Conservation (phyloP, 2,797 vertebrate species). For the Eulemur coronatus region DNA sequence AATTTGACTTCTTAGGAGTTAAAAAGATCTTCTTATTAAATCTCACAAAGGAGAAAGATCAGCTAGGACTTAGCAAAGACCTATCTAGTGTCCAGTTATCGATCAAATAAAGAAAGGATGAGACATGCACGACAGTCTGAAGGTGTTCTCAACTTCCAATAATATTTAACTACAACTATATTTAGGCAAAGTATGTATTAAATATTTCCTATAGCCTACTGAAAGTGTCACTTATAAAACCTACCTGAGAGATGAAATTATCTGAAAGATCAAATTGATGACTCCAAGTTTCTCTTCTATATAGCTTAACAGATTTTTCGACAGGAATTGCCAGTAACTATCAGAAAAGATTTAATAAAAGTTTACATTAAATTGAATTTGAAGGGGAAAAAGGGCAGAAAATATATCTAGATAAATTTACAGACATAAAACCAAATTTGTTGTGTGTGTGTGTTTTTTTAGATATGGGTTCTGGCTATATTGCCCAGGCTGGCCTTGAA, state of each 20-base stretch:
- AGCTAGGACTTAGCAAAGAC: neutral
- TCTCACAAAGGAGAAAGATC: neutral
- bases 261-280: constrained; percentile 88
- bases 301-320: constrained; percentile 91
- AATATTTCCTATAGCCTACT: neutral
- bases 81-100: neutral
- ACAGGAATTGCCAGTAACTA: constrained; percentile 96
- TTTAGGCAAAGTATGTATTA: neutral
- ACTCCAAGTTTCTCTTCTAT: constrained; percentile 91
- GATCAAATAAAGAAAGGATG: neutral
- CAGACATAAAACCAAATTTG: neutral
- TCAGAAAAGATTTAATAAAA: constrained; percentile 52
- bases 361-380: constrained; percentile 1
- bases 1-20: constrained; percentile 42
- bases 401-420: constrained; percentile 23
- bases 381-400: neutral
- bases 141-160: neutral
- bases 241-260: constrained; percentile 90
- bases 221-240: constrained; percentile 26
- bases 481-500: neutral
- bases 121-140: neutral
- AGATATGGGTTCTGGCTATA: neutral
- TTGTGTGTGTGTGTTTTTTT: neutral
- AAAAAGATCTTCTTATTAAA: neutral
- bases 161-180: neutral